Percentiles rank a stretch among this genome's conserved stretches.
Evolutionary conservation across 1,140 invertebrate species (phyloP).

Genomic region (Rhizoglyphus robini): DNA sequence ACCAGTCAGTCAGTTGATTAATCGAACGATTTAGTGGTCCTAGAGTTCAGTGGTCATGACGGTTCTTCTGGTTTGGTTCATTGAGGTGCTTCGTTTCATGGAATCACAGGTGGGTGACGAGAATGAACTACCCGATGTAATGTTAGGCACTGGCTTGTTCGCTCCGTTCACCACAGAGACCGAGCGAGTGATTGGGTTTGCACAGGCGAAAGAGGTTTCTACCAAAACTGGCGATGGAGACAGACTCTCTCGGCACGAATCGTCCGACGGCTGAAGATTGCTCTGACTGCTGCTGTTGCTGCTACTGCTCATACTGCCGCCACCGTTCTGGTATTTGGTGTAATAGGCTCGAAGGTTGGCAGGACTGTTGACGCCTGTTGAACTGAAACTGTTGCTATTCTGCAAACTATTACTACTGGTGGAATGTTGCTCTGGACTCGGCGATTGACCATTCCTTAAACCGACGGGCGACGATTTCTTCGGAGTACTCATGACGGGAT

Average conservation of each 20-base stretch:
- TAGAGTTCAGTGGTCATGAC: conserved; percentile 27
- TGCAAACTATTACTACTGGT: neutral
- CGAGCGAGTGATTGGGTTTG: conserved; percentile 25
- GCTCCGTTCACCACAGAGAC: conserved; percentile 22
- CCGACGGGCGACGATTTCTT: neutral
- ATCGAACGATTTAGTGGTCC: too few relatives aligned
- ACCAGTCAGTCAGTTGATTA: too few relatives aligned
- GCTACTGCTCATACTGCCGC: neutral
- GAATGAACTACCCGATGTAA: neutral
- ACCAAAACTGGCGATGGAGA: conserved; percentile 11
- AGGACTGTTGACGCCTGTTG: neutral
- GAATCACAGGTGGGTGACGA: conserved; percentile 20
- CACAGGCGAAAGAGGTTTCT: conserved; percentile 26
- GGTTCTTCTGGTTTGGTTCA: conserved; percentile 22
- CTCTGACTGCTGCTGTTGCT: neutral
- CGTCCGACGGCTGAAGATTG: neutral
- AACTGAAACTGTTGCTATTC: conserved; percentile 11
- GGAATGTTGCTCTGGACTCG: neutral
- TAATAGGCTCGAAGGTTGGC: neutral
- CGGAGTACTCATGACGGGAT: neutral
- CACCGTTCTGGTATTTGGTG: neutral
- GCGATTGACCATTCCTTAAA: neutral
- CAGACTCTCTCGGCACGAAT: conserved; percentile 8
- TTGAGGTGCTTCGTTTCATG: conserved; percentile 3
- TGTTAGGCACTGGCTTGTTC: conserved; percentile 17